Evolutionary conservation across 1,140 invertebrate genomes (phyloP), one percentile per base, ranked within the genome.

Genomic region (Zaprionus kolodkinae): DNA sequence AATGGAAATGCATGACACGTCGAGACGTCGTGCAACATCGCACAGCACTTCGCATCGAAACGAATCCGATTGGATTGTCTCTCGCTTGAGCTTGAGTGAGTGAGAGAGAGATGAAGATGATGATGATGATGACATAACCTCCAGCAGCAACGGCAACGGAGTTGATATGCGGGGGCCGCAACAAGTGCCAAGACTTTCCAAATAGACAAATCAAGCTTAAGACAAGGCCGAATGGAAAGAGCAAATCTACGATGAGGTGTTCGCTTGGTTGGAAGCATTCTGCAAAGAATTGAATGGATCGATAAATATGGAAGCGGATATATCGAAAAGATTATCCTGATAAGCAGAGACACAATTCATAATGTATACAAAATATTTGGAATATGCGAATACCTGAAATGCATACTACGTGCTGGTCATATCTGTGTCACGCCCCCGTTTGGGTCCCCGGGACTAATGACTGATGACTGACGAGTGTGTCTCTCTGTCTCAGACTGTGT

Each of bases 1-100:
- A 68, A 70, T 72, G 69, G 50, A 62, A 88, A 88, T 87, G 83
- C 83, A 80, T 87, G 80, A 84, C 83, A 83, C 79, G 79, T 83
- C 69, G 69, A 54, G 69, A 13, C 50, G 56, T 73, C 67, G 72
- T 71, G 68, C 66, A 55, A 30, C 17, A 17, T n/a, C n/a, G 45
- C 33, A 43, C 57, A 40, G 66, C 60, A 25, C 60, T 70, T 63
- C 52, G 52, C 30, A 74, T 61, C 21, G 43, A 59, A 33, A 30
- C 17, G 50, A 35, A 38, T n/a, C 25, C 45, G 62, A 71, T 73
- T 65, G 60, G 55, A 73, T 73, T 60, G 60, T 60, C 59, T 60
- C 59, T 43, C 25, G 52, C n/a, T 35, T 30, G 10, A n/a, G 7
- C 15, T 45, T 48, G 15, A n/a, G n/a, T 21, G 21, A 50, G 45